Evolutionary conservation across 2,797 vertebrate species (phyloP), one percentile per base, ranked within the genome.

Genomic region (Ctenopoma multispine): DNA sequence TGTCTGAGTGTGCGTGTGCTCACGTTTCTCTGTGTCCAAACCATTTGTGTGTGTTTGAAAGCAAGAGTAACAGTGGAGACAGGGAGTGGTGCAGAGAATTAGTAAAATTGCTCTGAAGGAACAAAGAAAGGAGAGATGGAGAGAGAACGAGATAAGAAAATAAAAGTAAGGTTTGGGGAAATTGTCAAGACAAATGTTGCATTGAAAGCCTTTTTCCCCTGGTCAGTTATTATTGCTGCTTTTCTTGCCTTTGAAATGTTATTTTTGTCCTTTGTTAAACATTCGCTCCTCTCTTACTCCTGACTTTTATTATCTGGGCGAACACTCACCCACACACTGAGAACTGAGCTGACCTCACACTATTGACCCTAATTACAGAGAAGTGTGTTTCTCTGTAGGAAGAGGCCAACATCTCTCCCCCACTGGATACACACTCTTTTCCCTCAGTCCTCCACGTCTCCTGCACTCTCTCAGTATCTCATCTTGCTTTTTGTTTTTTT

Each of bases 291-390:
- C 23, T 63, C 1, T 57, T 54, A 31, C n/a, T 72, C 36, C 48
- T 47, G 44, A 58, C 53, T 56, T 58, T 51, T 24, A 7, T 50
- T 53, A 46, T 76, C 46, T 67, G 49, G 46, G 53, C 65, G 53
- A 80, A 76, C 47, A 44, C 43, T 68, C 43, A 63, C 53, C 67
- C 74, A 83, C 69, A 77, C 73, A 80, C 34, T 43, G 38, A 77
- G 73, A 65, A 61, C 73, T 64, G 34, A 77, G 44, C 41, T 67
- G 69, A 84, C 79, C 78, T 76, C 74, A 53, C 44, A 74, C 34
- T 11, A 29, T 78, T 84, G 76, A 82, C 80, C 82, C 79, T 78
- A 78, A 86, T 82, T 82, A 82, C 62, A 83, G 58, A 62, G 38
- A 58, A 75, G 47, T 46, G 56, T 72, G 50, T 86, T 81, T 71